Evolutionary conservation across 2,113 vertebrate genomes (phyloP).

Genomic region (Rhipidura dahli): DNA sequence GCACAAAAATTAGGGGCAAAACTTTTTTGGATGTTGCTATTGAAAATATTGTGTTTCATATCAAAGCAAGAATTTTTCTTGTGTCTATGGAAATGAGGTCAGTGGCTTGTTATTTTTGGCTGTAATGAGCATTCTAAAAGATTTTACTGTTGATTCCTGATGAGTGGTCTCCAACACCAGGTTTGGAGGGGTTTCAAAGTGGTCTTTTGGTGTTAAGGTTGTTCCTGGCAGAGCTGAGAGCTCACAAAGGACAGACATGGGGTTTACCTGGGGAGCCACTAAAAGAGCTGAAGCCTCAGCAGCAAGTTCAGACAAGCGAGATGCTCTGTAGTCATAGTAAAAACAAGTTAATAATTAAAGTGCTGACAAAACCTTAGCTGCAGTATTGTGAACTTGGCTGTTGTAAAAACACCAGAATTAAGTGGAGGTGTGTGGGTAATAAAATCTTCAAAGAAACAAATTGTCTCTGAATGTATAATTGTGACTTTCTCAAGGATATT

Average conservation of each 20-base stretch:
- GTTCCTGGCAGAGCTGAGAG: neutral
- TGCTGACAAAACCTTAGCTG: conserved; percentile 35
- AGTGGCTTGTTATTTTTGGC: conserved; percentile 19
- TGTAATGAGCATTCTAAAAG: neutral
- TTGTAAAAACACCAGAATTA: conserved; percentile 54
- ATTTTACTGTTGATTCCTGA: neutral
- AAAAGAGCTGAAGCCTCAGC: neutral
- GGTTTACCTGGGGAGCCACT: neutral
- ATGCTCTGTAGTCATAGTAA: neutral
- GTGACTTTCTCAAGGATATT: conserved; percentile 58
- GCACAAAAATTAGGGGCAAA: neutral
- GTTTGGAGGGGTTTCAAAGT: neutral
- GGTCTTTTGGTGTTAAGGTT: neutral
- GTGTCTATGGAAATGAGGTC: neutral
- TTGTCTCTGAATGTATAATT: conserved; percentile 59
- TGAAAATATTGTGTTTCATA: neutral
- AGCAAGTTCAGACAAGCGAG: neutral
- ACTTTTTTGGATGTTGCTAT: neutral
- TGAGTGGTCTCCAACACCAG: neutral
- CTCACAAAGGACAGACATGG: neutral
- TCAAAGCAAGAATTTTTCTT: neutral
- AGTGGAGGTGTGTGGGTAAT: conserved; percentile 38
- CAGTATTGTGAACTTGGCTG: conserved; percentile 16
- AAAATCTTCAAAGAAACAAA: conserved; percentile 59
- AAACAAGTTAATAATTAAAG: conserved; percentile 52